phyloP scores from a whole-genome alignment of 1,140 invertebrate genomes.

The Saccostrea echinata region DNA sequence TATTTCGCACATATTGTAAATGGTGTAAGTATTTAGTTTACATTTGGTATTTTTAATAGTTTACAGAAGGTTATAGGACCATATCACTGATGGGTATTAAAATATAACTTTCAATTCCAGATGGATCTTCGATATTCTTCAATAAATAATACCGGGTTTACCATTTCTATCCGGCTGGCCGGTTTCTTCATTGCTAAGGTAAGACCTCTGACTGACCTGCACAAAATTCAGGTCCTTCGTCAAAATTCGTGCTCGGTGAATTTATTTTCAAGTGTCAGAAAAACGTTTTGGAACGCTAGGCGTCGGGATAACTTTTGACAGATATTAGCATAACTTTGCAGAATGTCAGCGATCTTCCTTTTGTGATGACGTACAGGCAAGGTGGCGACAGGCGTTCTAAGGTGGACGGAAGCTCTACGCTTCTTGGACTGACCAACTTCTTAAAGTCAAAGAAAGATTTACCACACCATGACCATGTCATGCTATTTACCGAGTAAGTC shows the following conservation, averaged over 20 bases:
- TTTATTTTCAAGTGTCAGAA: not conserved
- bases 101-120: slow-evolving; percentile 32
- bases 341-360: slow-evolving; percentile 56
- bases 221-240: not conserved
- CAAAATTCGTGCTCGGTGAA: not conserved
- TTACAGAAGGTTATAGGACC: not conserved
- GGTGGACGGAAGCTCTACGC: slow-evolving; percentile 56
- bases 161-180: slow-evolving; percentile 48
- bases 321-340: slow-evolving; percentile 8
- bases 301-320: not conserved
- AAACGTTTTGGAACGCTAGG: not conserved
- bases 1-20: slow-evolving; percentile 59
- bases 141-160: slow-evolving; percentile 55
- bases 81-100: not conserved
- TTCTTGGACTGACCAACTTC: slow-evolving; percentile 57
- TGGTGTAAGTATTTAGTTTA: slow-evolving; percentile 43
- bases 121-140: slow-evolving; percentile 56
- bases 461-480: slow-evolving; percentile 59
- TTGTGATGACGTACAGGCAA: slow-evolving; percentile 53
- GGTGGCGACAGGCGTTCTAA: slow-evolving; percentile 48
- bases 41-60: not conserved
- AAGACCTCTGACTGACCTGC: not conserved
- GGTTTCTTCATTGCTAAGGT: slow-evolving; percentile 61
- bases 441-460: slow-evolving; percentile 51
- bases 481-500: slow-evolving; percentile 64